phyloP scores from a whole-genome alignment of 2,113 vertebrate genomes.

The Carassius gibelio region DNA sequence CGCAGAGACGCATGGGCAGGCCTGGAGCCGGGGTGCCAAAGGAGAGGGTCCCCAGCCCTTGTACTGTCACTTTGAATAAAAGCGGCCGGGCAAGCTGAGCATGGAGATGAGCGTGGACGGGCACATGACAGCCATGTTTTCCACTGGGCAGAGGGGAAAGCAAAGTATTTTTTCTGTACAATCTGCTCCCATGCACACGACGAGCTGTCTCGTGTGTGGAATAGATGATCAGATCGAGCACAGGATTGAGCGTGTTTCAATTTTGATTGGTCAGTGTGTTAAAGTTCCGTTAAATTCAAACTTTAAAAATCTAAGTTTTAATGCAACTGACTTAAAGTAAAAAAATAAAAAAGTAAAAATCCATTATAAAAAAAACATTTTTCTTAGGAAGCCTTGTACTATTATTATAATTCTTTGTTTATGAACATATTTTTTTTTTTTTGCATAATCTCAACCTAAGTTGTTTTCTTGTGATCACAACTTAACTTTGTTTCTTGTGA shows the following conservation, averaged over 20 bases:
- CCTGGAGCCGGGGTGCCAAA: slow-evolving; percentile 72
- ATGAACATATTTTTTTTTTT: neutral
- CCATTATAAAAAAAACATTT: too few relatives aligned
- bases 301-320: too few relatives aligned
- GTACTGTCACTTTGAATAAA: slow-evolving; percentile 80
- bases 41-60: slow-evolving; percentile 77
- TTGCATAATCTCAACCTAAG: too few relatives aligned
- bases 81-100: slow-evolving; percentile 59
- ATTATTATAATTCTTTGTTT: neutral
- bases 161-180: slow-evolving; percentile 72
- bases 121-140: slow-evolving; percentile 76
- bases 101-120: slow-evolving; percentile 74
- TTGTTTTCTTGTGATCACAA: too few relatives aligned
- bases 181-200: slow-evolving; percentile 74
- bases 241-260: neutral
- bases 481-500: too few relatives aligned
- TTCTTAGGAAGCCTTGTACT: neutral
- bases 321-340: too few relatives aligned
- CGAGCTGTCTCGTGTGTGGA: slow-evolving; percentile 65
- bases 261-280: neutral
- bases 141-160: slow-evolving; percentile 64
- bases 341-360: too few relatives aligned
- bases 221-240: slow-evolving; percentile 58
- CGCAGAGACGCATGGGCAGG: slow-evolving; percentile 74
- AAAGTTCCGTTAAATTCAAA: neutral